phyloP scores from a whole-genome alignment of 2,797 vertebrate genomes.

The Petrocephalus schoutedeni region DNA sequence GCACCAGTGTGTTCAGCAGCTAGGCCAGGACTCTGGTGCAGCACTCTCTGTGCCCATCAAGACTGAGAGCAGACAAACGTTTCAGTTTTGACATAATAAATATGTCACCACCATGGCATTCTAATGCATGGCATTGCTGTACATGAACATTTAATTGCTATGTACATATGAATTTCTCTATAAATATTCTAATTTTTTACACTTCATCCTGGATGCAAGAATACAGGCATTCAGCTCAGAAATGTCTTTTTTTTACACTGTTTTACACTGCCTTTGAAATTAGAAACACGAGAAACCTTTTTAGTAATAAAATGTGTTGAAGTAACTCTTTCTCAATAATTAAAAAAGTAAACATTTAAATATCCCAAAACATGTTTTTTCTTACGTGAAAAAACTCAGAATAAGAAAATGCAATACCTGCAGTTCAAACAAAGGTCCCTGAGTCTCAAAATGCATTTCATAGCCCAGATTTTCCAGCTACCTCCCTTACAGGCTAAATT shows the following conservation, averaged over 20 bases:
- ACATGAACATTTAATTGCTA: neutral
- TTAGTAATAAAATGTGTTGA: neutral
- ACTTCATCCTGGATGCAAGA: neutral
- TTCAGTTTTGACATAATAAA: neutral
- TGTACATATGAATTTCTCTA: neutral
- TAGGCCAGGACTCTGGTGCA: neutral
- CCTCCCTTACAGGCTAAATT: slow-evolving; percentile 48
- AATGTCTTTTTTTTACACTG: neutral
- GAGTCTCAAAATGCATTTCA: slow-evolving; percentile 26
- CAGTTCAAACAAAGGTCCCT: neutral
- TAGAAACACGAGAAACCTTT: neutral
- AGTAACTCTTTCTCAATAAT: neutral
- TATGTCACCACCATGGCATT: neutral
- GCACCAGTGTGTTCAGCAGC: neutral
- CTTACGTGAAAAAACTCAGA: neutral
- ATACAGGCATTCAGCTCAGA: neutral
- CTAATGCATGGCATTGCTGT: neutral
- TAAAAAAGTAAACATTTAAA: neutral
- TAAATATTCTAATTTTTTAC: neutral
- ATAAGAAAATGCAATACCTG: neutral
- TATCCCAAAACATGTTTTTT: neutral
- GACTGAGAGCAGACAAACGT: neutral
- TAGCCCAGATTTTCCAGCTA: slow-evolving; percentile 40
- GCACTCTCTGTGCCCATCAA: neutral
- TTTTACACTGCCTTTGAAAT: neutral